These are phyloP conservation scores for Harlomillsia oculata DNA, from an alignment of 1,140 invertebrate species.

Conservation along the genomic window DNA sequence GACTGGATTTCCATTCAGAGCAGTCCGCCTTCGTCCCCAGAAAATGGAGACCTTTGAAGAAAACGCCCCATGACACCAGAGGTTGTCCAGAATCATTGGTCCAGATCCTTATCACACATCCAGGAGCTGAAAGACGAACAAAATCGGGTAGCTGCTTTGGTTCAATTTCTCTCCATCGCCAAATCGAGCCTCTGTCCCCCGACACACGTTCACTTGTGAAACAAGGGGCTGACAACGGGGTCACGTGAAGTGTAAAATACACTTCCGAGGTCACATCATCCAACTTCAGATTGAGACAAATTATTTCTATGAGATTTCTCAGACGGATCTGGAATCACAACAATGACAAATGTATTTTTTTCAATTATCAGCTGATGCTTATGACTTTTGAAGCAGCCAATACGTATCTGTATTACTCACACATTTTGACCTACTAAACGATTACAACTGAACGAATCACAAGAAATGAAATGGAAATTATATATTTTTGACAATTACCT, in stretches of 20 bases:
- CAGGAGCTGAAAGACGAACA: constrained; percentile 37
- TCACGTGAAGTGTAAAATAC: constrained; percentile 68
- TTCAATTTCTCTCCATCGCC: constrained; percentile 61
- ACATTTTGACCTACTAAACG: not conserved
- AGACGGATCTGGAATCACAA: constrained; percentile 49
- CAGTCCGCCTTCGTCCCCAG: constrained; percentile 55
- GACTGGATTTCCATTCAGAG: too few relatives aligned
- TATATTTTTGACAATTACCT: constrained; percentile 26
- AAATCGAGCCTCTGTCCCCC: constrained; percentile 40
- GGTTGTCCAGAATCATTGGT: constrained; percentile 27
- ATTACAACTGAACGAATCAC: not conserved
- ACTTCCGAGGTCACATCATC: constrained; percentile 33
- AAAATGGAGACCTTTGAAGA: constrained; percentile 68
- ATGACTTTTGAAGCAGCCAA: not conserved
- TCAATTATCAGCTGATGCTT: too few relatives aligned
- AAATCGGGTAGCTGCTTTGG: constrained; percentile 41
- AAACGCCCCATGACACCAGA: constrained; percentile 57
- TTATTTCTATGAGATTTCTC: constrained; percentile 60
- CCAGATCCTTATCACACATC: constrained; percentile 37
- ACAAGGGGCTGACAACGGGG: constrained; percentile 69
- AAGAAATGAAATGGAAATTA: not conserved
- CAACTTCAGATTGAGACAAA: constrained; percentile 49
- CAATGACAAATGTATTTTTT: not conserved
- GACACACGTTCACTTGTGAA: constrained; percentile 73
- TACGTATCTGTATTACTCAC: not conserved